phyloP scores from a whole-genome alignment of 35 echinoderm and acorn worm genomes.

The Heliocidaris tuberculata region DNA sequence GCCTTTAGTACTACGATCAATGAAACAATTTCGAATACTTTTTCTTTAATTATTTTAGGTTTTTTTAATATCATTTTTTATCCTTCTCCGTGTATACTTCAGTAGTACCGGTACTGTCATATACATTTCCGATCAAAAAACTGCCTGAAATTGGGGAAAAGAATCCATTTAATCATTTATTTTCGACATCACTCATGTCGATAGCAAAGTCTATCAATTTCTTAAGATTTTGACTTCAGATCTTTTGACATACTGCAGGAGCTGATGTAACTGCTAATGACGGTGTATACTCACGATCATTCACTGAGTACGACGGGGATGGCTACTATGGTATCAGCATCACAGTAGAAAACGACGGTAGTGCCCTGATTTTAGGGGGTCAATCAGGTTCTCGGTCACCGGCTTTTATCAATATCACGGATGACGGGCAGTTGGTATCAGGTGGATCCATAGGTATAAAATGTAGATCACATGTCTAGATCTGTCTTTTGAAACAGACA shows the following conservation, averaged over 20 bases:
- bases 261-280: constrained; percentile 67
- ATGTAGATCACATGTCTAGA: no score
- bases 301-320: constrained; percentile 50
- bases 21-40: no score
- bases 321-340: constrained; percentile 74
- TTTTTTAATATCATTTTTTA: not conserved
- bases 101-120: not conserved
- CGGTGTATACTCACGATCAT: constrained; percentile 65
- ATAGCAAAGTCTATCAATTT: not conserved
- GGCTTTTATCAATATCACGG: not conserved
- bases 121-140: not conserved
- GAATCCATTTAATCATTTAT: no score
- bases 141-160: not conserved
- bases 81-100: not conserved
- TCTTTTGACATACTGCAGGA: constrained; percentile 17
- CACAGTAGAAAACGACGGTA: constrained; percentile 51
- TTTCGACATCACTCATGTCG: not conserved
- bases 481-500: no score
- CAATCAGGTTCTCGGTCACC: not conserved
- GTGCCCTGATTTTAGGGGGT: not conserved
- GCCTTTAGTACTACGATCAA: no score
- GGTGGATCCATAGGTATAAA: not conserved
- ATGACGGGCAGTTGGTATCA: not conserved
- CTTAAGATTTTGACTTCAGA: not conserved
- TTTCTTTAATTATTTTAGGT: no score